These are phyloP conservation scores for Cichlasoma orientale DNA, from an alignment of 2,797 vertebrate species.

Conservation along the genomic window DNA sequence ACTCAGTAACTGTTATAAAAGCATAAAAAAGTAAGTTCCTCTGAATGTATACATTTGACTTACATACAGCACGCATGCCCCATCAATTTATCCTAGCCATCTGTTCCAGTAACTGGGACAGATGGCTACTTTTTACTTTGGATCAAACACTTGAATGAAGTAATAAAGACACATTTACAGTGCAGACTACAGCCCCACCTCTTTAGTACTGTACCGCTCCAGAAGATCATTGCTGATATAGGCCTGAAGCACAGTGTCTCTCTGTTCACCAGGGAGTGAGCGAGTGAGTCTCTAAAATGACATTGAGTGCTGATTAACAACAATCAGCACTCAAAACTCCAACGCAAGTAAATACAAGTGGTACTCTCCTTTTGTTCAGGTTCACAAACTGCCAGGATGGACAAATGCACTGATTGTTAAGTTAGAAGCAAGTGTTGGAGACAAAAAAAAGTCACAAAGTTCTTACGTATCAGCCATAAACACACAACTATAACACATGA, in stretches of 20 bases:
- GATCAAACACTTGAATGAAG: background rate
- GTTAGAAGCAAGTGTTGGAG: background rate
- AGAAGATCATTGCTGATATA: constrained; percentile 93
- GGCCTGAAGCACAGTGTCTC: constrained; percentile 92
- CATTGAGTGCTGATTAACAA: too few species aligned
- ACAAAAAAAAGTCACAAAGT: background rate
- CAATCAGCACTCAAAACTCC: background rate
- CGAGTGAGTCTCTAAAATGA: constrained; percentile 88
- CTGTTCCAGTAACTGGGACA: background rate
- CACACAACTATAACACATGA: background rate
- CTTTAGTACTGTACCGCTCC: constrained; percentile 80
- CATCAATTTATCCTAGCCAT: background rate
- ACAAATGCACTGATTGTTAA: background rate
- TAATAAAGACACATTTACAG: background rate
- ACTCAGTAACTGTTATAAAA: background rate
- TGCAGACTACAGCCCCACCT: constrained; percentile 76
- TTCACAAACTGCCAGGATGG: background rate
- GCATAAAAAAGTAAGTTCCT: background rate
- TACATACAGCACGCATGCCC: too few species aligned
- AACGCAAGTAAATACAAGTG: background rate
- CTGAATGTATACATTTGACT: background rate
- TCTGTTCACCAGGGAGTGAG: constrained; percentile 93
- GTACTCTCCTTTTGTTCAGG: background rate
- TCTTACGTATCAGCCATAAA: background rate
- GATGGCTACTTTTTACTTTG: background rate